Percentiles rank a stretch among this genome's conserved stretches.
Conservation (phyloP, 2,113 vertebrate genomes). For the Candoia aspera region DNA sequence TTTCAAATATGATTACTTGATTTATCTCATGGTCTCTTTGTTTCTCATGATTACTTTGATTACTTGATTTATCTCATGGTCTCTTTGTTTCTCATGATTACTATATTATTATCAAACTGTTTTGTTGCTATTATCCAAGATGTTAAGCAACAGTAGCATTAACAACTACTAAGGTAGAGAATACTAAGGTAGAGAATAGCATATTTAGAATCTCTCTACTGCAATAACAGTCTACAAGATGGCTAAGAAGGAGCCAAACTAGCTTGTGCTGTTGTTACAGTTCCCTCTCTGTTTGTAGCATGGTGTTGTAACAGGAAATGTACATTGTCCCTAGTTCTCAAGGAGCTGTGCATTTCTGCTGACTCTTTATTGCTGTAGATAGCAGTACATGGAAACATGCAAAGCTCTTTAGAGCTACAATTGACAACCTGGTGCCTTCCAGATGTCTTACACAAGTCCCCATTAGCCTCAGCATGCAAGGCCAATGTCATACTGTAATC, state of each 20-base stretch:
- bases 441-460: neutral
- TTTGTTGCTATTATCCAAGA: neutral
- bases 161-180: neutral
- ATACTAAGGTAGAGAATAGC: neutral
- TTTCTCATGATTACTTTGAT: neutral
- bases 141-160: neutral
- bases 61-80: neutral
- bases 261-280: neutral
- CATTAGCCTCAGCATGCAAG: neutral
- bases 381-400: neutral
- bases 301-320: neutral
- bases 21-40: neutral
- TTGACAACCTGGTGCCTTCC: neutral
- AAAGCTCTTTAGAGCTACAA: neutral
- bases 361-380: neutral
- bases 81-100: neutral
- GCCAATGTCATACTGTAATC: neutral
- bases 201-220: neutral
- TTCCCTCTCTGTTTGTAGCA: neutral
- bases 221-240: neutral
- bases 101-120: neutral
- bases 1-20: no score
- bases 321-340: neutral
- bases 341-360: neutral
- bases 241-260: neutral